These are phyloP conservation scores for Ephialtes manifestator DNA, from an alignment of 2,888 invertebrate genomes.

Conservation along the genomic window DNA sequence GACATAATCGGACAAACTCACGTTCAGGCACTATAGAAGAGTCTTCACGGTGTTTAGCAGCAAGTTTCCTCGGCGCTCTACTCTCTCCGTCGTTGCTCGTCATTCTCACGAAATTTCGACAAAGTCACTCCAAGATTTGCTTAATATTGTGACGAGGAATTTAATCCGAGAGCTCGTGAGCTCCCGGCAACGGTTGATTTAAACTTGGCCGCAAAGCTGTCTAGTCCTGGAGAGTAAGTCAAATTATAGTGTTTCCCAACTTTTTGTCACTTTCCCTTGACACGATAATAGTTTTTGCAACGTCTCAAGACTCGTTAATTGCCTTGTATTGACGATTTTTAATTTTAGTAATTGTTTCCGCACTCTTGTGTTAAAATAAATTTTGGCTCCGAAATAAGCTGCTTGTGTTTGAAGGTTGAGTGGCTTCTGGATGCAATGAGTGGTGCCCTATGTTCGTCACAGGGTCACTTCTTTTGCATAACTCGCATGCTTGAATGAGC, in stretches of 20 bases:
- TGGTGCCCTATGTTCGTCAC: background rate
- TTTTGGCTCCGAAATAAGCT: background rate
- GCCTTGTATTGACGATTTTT: background rate
- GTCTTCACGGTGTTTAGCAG: slow-evolving; percentile 61
- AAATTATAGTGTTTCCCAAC: background rate
- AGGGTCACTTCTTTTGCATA: slow-evolving; percentile 42
- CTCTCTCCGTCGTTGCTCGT: slow-evolving; percentile 44
- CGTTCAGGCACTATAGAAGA: slow-evolving; percentile 64
- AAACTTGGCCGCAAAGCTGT: slow-evolving; percentile 70
- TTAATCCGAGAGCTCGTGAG: slow-evolving; percentile 12
- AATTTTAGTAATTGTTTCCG: slow-evolving; percentile 15
- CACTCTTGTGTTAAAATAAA: background rate
- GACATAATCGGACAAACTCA: slow-evolving; percentile 41
- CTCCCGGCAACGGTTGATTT: slow-evolving; percentile 35
- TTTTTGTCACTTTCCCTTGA: background rate
- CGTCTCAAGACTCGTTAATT: background rate
- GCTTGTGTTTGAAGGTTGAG: slow-evolving; percentile 33
- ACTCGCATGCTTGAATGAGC: background rate
- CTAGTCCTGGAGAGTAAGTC: slow-evolving; percentile 71
- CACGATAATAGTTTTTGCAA: slow-evolving; percentile 30
- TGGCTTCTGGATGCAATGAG: background rate
- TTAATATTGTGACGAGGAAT: background rate
- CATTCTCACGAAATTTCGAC: slow-evolving; percentile 22
- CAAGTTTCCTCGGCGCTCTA: slow-evolving; percentile 55
- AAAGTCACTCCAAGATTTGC: background rate